phyloP scores from a whole-genome alignment of 2,113 vertebrate genomes.

The Amblyopsis rosae region DNA sequence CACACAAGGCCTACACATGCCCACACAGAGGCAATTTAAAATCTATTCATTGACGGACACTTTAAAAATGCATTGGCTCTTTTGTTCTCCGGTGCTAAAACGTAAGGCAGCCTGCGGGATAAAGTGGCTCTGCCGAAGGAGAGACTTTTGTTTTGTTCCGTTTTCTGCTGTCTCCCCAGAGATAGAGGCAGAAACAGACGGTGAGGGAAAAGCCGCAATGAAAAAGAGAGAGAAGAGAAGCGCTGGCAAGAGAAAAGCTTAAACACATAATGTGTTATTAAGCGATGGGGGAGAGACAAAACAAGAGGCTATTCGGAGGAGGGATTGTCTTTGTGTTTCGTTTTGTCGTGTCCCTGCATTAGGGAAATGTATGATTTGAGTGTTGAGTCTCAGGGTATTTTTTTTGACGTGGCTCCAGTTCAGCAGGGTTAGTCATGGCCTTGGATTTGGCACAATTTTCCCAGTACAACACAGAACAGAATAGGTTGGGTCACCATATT shows the following conservation, averaged over 20 bases:
- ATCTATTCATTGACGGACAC: slow-evolving; percentile 37
- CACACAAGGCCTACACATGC: not conserved
- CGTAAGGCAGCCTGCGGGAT: slow-evolving; percentile 1
- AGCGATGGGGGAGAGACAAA: slow-evolving; percentile 36
- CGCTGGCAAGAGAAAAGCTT: slow-evolving; percentile 34
- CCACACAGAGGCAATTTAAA: slow-evolving; percentile 33
- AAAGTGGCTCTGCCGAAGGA: slow-evolving; percentile 15
- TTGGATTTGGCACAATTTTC: not conserved
- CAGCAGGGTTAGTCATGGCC: not conserved
- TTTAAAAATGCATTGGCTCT: slow-evolving; percentile 48
- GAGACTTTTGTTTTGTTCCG: slow-evolving; percentile 46
- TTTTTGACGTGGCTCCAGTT: slow-evolving; percentile 6
- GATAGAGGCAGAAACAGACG: slow-evolving; percentile 33
- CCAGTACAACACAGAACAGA: not conserved
- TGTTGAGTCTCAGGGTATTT: not conserved
- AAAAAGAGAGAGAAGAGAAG: slow-evolving; percentile 21
- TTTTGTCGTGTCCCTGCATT: not conserved
- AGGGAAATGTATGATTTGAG: not conserved
- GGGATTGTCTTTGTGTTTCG: not conserved
- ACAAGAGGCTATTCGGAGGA: slow-evolving; percentile 12
- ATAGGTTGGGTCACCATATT: no score
- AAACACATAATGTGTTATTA: slow-evolving; percentile 50
- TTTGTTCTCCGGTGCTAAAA: slow-evolving; percentile 41
- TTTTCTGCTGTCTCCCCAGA: slow-evolving; percentile 43
- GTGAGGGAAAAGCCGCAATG: slow-evolving; percentile 17